Evolutionary conservation across 2,113 vertebrate species (phyloP).

Genomic region (Phrynosoma blainvillii): DNA sequence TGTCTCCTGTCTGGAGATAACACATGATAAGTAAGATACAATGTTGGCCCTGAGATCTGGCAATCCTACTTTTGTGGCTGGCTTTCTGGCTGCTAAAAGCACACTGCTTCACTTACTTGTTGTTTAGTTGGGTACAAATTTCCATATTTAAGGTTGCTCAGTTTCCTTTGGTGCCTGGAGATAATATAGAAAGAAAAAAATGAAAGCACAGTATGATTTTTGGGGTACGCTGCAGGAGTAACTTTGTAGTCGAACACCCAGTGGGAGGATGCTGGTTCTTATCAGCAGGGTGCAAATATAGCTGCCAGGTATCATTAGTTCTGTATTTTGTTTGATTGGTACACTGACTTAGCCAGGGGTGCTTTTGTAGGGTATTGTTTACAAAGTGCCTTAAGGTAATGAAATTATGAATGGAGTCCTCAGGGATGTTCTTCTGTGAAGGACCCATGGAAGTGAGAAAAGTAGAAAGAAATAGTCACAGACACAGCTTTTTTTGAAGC

Average conservation of each 20-base stretch:
- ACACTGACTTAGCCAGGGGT: not conserved
- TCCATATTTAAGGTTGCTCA: too few species aligned
- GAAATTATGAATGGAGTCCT: not conserved
- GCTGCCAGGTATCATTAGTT: conserved; percentile 17
- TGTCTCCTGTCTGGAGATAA: too few species aligned
- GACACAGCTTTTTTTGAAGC: not conserved
- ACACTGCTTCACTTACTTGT: not conserved
- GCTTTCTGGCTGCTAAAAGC: not conserved
- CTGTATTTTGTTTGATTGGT: conserved; percentile 2
- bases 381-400: not conserved
- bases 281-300: conserved; percentile 17
- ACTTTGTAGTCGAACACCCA: conserved; percentile 7
- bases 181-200: not conserved
- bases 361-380: not conserved
- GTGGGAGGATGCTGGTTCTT: conserved; percentile 6
- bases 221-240: not conserved
- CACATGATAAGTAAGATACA: too few species aligned
- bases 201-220: not conserved
- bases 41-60: too few species aligned
- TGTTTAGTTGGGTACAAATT: not conserved
- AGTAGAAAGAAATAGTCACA: not conserved
- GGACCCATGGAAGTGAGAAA: not conserved
- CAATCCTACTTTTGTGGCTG: too few species aligned
- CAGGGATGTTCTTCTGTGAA: too few species aligned
- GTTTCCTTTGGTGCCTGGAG: not conserved